phyloP scores from a whole-genome alignment of 2,113 vertebrate species.

The Pipra filicauda region DNA sequence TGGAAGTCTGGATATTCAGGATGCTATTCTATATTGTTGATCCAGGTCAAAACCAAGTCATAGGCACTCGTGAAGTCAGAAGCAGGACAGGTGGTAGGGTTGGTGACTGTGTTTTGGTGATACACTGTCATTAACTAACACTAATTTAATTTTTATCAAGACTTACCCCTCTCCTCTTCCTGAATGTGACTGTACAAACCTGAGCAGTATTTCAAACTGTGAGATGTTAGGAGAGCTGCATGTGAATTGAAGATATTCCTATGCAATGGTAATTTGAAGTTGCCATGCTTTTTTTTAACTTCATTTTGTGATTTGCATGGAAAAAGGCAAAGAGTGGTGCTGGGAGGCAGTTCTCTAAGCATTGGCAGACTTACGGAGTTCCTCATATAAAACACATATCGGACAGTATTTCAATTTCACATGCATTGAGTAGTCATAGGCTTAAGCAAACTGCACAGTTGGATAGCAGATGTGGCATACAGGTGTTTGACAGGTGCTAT shows the following conservation, averaged over 20 bases:
- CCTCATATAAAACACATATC: neutral
- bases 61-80: neutral
- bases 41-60: neutral
- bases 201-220: neutral
- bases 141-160: neutral
- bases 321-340: neutral
- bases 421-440: rapidly evolving
- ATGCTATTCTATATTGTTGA: neutral
- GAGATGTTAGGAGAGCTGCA: neutral
- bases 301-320: neutral
- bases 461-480: neutral
- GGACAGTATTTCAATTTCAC: neutral
- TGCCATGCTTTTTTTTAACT: neutral
- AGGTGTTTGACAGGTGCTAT: neutral
- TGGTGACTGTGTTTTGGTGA: neutral
- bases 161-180: neutral
- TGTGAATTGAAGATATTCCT: neutral
- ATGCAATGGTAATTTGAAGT: neutral
- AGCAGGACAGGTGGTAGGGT: neutral
- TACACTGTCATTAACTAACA: neutral
- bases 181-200: neutral
- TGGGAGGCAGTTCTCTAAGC: neutral
- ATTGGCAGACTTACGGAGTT: neutral
- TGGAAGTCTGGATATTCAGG: neutral
- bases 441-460: neutral